Evolutionary conservation across 2,888 invertebrate genomes (phyloP), one percentile per base, ranked within the genome.

Genomic region (Meiosimyza platycephala): DNA sequence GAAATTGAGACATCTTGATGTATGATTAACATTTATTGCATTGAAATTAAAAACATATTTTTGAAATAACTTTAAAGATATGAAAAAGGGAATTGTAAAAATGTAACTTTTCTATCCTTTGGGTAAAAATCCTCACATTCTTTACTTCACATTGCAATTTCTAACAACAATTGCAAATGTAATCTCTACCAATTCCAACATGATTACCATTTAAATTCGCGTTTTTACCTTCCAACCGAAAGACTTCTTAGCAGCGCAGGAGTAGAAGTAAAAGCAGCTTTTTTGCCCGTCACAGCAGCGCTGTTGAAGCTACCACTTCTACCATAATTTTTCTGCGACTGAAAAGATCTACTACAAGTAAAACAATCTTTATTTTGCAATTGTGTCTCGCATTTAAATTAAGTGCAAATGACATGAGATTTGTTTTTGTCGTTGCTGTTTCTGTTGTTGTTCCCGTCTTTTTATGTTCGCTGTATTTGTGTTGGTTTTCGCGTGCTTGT

Each of bases 331-430:
- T 40, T 51, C 50, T 50, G 18, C 51, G 51, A 64, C 18, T 13
- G 51, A 22, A 16, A n/a, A 73, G 76, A 75, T 76, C 75, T 74
- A 75, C 40, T 40, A 40, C 40, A 40, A 40, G 40, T 40, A 40
- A 40, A 40, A 40, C 75, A 75, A 75, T 76, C 76, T 76, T 78
- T 78, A 76, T 80, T 79, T 78, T 57, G 78, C 79, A 78, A 84
- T 82, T 85, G 86, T 85, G 85, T 84, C 83, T 84, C 80, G 85
- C 85, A 86, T 86, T 86, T 85, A 85, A 86, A 86, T 86, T 85
- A 86, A 86, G 85, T 86, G 85, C 81, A 85, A 87, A 87, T 85
- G 85, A 83, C 83, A 85, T 78, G 82, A 82, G 84, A 84, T 82
- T 83, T 82, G 81, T 71, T 64, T 40, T 64, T 47, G 33, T 63